A percentile compares a stretch with the other conserved stretches of the same genome.
phyloP scores from a whole-genome alignment of 2,113 vertebrate genomes.

The Aegotheles bennettii region DNA sequence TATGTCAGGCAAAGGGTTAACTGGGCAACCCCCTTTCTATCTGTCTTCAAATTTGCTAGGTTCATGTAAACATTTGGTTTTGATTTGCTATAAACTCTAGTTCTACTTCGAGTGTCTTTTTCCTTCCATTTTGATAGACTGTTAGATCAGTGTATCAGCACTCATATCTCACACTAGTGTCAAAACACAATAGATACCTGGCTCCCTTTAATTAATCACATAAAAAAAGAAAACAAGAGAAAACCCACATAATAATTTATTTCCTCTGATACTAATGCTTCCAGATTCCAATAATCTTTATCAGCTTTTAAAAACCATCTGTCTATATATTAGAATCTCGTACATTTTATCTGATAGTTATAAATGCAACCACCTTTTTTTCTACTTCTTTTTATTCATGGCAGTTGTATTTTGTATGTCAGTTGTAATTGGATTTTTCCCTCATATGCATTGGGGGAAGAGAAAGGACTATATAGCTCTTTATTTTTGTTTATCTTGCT shows the following conservation, averaged over 20 bases:
- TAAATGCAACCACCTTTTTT: background rate
- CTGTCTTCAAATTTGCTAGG: background rate
- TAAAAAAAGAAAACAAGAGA: background rate
- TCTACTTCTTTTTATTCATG: background rate
- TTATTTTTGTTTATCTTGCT: background rate
- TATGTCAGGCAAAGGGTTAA: background rate
- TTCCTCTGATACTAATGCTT: background rate
- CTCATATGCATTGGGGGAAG: background rate
- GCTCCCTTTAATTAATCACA: background rate
- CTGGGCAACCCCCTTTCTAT: accelerated
- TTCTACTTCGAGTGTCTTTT: background rate
- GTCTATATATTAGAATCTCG: background rate
- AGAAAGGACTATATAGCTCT: background rate
- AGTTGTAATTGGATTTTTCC: background rate
- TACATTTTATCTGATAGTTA: background rate
- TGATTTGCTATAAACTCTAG: background rate
- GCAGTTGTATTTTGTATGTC: background rate
- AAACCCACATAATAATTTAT: background rate
- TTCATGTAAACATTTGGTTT: background rate
- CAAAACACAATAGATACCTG: background rate
- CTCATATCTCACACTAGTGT: background rate
- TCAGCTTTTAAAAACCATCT: background rate
- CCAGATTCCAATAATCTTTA: background rate
- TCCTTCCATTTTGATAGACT: background rate
- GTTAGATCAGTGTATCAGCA: background rate